Evolutionary conservation across 2,888 invertebrate genomes (phyloP).

Genomic region (Platycnemis pennipes): DNA sequence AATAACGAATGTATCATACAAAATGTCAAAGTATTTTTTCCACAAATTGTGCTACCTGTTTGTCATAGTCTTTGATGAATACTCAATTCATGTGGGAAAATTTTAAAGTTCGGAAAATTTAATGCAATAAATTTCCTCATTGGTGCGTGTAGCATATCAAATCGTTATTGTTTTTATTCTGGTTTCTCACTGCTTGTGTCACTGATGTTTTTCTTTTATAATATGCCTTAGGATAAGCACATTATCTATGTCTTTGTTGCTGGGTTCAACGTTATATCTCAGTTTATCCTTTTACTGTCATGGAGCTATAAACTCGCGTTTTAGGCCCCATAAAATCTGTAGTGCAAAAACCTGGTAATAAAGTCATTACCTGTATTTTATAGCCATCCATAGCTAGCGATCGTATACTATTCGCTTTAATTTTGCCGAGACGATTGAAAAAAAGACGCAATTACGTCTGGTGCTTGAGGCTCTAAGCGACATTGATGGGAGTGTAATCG

Average conservation of each 20-base stretch:
- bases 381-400: not conserved
- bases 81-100: too few relatives aligned
- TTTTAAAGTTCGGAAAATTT: too few relatives aligned
- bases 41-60: too few relatives aligned
- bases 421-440: not conserved
- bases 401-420: not conserved
- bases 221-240: not conserved
- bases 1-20: too few relatives aligned
- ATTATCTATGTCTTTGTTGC: not conserved
- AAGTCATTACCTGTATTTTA: constrained; percentile 9
- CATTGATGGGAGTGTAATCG: not conserved
- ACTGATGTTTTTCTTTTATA: not conserved
- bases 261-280: not conserved
- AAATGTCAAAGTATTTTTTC: too few relatives aligned
- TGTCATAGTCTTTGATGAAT: too few relatives aligned
- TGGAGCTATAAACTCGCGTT: not conserved
- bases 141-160: too few relatives aligned
- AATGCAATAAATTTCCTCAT: too few relatives aligned
- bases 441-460: not conserved
- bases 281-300: not conserved
- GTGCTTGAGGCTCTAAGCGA: not conserved
- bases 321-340: constrained; percentile 8
- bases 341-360: not conserved
- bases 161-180: too few relatives aligned
- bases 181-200: not conserved